Evolutionary conservation across 2,113 vertebrate genomes (phyloP), one percentile per base, ranked within the genome.

Genomic region (Brachionichthys hirsutus): DNA sequence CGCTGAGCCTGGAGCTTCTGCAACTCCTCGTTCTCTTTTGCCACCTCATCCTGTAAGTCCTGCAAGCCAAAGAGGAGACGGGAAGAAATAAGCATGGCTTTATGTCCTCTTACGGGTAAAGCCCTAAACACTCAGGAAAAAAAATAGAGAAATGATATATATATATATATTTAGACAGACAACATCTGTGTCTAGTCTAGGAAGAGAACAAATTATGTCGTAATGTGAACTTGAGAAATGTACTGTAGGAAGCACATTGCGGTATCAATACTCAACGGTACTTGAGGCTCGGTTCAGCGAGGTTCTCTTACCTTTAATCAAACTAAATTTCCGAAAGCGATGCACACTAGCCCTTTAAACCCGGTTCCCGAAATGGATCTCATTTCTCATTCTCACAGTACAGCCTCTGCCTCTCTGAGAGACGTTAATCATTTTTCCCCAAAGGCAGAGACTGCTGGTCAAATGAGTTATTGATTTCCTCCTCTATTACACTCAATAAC

Each of bases 1-100:
- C 95, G 94, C 81, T 98, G 95, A 50, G 88, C 59, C 88, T 98
- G 94, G 13, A 98, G 92, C 62, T 83, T 92, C 75, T 94, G 94
- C 52, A 99, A 85, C 44, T 93, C 94, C 80, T 64, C 92, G 42
- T 84, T 95, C 77, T 98, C 96, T 70, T 85, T 91, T 12, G 94
- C 93, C 41, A 99, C 96, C 85, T 96, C 97, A 84, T 94, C 93
- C 74, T 99, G 97, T 66, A 99, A 92, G 81, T 97, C 97, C 97
- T 99, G 55, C 10, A 54, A 30, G 62, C 24, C 42, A 56, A 47
- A 55, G 42, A 12, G 0, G 3, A 19, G n/a, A 17, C 5, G 7
- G 24, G 24, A 8, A 30, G 24, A 30, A 4, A 30, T 30, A 30
- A 30, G 8, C 24, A 3, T 30, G 24, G 8, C 24, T 30, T 30